phyloP scores from a whole-genome alignment of 2,888 invertebrate genomes.

The Lochmaea capreae region DNA sequence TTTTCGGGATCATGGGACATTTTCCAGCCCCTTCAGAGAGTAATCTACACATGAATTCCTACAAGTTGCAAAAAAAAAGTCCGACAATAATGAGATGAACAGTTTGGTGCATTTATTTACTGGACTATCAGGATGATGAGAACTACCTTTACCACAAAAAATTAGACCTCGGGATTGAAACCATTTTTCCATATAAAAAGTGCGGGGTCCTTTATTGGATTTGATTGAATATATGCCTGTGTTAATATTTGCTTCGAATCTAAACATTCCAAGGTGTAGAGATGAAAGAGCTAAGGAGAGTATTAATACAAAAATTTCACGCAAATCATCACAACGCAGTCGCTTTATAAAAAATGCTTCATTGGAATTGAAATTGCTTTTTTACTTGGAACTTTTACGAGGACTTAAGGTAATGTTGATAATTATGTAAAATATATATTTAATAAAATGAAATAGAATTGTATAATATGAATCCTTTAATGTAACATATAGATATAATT shows the following conservation, averaged over 20 bases:
- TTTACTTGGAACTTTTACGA: slow-evolving; percentile 61
- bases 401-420: slow-evolving; percentile 56
- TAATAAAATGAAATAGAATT: slow-evolving; percentile 50
- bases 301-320: slow-evolving; percentile 31
- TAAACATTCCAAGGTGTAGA: too few relatives aligned
- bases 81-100: too few relatives aligned
- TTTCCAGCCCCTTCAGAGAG: too few relatives aligned
- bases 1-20: too few relatives aligned
- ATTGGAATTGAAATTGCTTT: slow-evolving; percentile 68
- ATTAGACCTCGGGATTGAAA: too few relatives aligned
- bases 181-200: too few relatives aligned
- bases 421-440: slow-evolving; percentile 57
- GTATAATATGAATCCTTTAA: slow-evolving; percentile 54
- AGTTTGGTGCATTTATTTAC: too few relatives aligned
- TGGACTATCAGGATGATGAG: too few relatives aligned
- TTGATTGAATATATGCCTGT: background rate
- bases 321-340: slow-evolving; percentile 22
- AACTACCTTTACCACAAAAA: too few relatives aligned
- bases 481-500: slow-evolving; percentile 52
- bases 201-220: too few relatives aligned
- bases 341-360: slow-evolving; percentile 62
- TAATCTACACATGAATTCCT: too few relatives aligned
- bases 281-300: background rate
- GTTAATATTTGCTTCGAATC: background rate
- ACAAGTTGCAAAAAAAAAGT: too few relatives aligned